Base-by-base conservation (phyloP, 2,113 vertebrate species). In the Panthera uncia region DNA sequence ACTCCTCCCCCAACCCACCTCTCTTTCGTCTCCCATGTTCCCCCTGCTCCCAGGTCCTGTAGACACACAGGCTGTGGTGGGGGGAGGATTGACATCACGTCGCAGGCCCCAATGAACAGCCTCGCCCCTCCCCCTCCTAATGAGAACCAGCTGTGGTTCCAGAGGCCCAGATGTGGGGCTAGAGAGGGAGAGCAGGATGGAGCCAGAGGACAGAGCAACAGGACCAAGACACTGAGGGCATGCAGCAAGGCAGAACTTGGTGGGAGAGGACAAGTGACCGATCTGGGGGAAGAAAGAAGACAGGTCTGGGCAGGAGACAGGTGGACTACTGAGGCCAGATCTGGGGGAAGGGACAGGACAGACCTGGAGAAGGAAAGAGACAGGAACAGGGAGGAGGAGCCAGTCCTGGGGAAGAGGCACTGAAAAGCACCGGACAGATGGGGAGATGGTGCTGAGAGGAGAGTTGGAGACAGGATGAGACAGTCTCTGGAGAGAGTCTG, bases 61-160 rank as follows among this genome's bases (percentile, higher is more conserved):
- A 94, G 94, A 97, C 95, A 90, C 80, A 94, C 50, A 92, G 81
- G 80, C 97, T 61, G 71, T 50, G 38, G 89, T 80, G 74, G n/a
- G 69, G 73, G 78, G 76, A 76, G 97, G 80, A 96, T 63, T 98
- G 98, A 98, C 97, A 98, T 98, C 98, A 98, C 96, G 74, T 96
- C 98, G 93, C 97, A 97, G 95, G 98, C 97, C 98, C 97, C 98
- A 98, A 98, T 98, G 97, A 98, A 95, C 97, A 95, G 97, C 84
- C 95, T 98, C 16, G 97, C 97, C 97, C 98, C 98, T 98, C 98
- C 98, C 97, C 98, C 97, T 98, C 97, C 91, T 98, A 98, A 98
- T 98, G 98, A 98, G 97, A 98, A 98, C 97, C 98, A 98, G 98
- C 98, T 98, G 98, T 97, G 95, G 94, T 97, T 98, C 97, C 97